Conservation (phyloP, 2,113 vertebrate species). For the Hypocryptadius cinnamomeus region DNA sequence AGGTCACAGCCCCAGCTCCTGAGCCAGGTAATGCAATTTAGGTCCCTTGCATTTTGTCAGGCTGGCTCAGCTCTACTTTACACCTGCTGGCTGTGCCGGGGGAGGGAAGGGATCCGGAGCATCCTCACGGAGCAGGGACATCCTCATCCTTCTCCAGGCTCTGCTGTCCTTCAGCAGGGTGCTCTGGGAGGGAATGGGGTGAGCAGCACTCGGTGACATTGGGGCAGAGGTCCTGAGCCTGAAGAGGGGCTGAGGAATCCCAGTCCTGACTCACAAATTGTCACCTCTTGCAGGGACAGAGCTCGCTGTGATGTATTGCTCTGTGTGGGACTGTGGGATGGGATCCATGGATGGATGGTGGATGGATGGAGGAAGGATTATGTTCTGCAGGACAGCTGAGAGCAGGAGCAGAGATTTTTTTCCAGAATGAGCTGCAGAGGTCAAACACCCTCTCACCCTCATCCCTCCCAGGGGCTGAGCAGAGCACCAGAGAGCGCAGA, state of each 20-base stretch:
- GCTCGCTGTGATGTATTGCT: accelerated
- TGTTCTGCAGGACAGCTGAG: accelerated
- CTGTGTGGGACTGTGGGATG: not conserved
- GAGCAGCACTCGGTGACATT: accelerated
- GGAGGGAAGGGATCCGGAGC: not conserved
- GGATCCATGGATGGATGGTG: not conserved
- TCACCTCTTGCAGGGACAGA: not conserved
- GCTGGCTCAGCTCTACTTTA: slow-evolving; percentile 4
- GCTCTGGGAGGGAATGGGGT: not conserved
- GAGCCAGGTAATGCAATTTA: slow-evolving; percentile 34
- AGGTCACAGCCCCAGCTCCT: slow-evolving; percentile 11
- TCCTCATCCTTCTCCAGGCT: not conserved
- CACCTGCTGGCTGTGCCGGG: accelerated
- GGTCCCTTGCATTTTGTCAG: not conserved
- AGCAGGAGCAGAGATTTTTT: not conserved
- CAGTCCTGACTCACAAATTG: not conserved
- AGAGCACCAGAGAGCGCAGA: not conserved
- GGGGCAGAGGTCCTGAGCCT: not conserved
- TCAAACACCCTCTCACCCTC: accelerated
- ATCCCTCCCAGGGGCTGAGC: not conserved
- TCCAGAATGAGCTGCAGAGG: not conserved
- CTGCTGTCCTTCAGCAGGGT: not conserved
- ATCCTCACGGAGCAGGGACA: accelerated
- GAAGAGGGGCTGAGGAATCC: not conserved
- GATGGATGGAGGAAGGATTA: not conserved